phyloP scores from a whole-genome alignment of 2,888 invertebrate genomes.

The Anaspis maculata region DNA sequence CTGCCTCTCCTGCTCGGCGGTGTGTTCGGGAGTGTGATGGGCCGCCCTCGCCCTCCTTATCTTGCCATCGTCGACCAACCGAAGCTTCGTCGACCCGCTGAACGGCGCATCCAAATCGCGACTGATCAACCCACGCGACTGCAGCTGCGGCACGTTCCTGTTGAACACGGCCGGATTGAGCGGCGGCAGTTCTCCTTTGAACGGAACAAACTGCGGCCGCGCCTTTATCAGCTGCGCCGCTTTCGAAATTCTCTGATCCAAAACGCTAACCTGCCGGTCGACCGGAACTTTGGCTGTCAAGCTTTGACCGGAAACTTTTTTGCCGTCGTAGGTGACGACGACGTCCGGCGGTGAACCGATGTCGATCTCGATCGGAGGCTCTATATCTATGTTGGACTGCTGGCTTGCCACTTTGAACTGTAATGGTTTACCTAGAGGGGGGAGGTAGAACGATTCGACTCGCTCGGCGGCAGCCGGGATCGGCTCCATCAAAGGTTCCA shows the following conservation, averaged over 20 bases:
- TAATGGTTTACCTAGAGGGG: constrained; percentile 52
- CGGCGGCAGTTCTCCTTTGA: constrained; percentile 65
- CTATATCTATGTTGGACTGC: constrained; percentile 43
- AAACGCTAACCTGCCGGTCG: constrained; percentile 23
- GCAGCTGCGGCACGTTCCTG: constrained; percentile 35
- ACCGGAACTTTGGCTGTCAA: constrained; percentile 41
- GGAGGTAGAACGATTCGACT: constrained; percentile 64
- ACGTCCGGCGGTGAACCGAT: constrained; percentile 44
- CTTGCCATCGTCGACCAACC: constrained; percentile 29
- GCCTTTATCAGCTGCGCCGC: constrained; percentile 54
- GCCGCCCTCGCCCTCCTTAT: constrained; percentile 28
- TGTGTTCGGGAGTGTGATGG: constrained; percentile 33
- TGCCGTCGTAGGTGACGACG: constrained; percentile 69
- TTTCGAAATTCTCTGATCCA: constrained; percentile 39
- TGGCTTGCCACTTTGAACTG: constrained; percentile 9
- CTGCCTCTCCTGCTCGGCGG: constrained; percentile 20
- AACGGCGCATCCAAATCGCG: constrained; percentile 32
- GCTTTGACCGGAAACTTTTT: constrained; percentile 60
- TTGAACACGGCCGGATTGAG: constrained; percentile 43
- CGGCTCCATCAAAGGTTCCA: constrained; percentile 33
- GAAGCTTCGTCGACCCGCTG: constrained; percentile 39
- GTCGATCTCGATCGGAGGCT: constrained; percentile 27
- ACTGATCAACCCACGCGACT: constrained; percentile 26
- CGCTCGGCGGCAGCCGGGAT: constrained; percentile 64
- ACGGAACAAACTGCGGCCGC: constrained; percentile 66